These are phyloP conservation scores for Eptesicus fuscus DNA, from an alignment of 2,113 vertebrate species.

Conservation along the genomic window DNA sequence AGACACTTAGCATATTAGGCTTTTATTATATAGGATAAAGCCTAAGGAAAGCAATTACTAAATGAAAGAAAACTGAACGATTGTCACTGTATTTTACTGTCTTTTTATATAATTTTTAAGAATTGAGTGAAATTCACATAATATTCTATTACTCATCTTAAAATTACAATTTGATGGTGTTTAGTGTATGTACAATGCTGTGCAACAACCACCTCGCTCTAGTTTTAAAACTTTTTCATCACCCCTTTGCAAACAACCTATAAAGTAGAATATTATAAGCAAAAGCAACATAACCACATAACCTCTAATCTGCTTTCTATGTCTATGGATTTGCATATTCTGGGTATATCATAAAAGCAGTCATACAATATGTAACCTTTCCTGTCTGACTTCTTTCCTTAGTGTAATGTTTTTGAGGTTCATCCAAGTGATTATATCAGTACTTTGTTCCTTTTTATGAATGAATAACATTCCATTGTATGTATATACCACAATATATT, in stretches of 20 bases:
- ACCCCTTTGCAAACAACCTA: not conserved
- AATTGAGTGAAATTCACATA: not conserved
- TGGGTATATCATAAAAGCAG: not conserved
- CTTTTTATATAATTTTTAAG: not conserved
- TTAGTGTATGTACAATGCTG: not conserved
- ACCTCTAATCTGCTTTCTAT: not conserved
- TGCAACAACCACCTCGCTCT: not conserved
- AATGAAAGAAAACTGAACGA: not conserved
- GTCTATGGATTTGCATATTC: not conserved
- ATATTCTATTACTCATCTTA: not conserved
- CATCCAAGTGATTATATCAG: not conserved
- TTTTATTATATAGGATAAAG: not conserved
- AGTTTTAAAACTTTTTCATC: not conserved
- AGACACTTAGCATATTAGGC: no score
- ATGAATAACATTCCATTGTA: not conserved
- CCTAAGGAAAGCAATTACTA: not conserved
- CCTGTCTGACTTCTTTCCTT: not conserved
- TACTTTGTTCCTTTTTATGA: not conserved
- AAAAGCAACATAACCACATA: not conserved
- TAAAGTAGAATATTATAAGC: not conserved
- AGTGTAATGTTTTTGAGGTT: not conserved
- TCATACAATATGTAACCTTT: not conserved
- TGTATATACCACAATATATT: not conserved
- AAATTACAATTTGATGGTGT: not conserved
- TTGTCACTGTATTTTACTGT: not conserved